These are phyloP conservation scores for Eupsilia transversa DNA, from an alignment of 2,888 invertebrate species.

Conservation along the genomic window DNA sequence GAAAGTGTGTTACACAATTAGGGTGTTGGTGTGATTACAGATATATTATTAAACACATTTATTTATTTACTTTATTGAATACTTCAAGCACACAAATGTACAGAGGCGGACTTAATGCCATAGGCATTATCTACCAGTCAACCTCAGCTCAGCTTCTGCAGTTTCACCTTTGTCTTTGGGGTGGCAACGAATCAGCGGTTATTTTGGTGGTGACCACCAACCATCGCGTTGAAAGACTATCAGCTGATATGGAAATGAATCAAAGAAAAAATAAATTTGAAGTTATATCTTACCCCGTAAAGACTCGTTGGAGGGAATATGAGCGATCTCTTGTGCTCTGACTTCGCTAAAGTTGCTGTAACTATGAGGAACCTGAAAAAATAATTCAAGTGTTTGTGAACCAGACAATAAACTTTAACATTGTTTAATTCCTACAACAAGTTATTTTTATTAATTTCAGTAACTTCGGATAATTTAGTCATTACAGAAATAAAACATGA, in stretches of 20 bases:
- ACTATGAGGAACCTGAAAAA: conserved; percentile 72
- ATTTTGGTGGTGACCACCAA: too few relatives aligned
- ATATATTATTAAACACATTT: background rate
- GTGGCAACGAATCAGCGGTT: background rate
- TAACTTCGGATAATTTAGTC: background rate
- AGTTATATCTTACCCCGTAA: conserved; percentile 82
- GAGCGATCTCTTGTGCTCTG: conserved; percentile 81
- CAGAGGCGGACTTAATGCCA: too few relatives aligned
- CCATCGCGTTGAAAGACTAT: background rate
- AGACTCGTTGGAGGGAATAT: conserved; percentile 87
- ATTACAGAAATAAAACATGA: background rate
- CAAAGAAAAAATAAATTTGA: background rate
- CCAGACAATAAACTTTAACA: background rate
- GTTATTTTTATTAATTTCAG: background rate
- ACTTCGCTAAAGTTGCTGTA: conserved; percentile 66
- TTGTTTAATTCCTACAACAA: background rate
- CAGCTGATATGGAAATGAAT: background rate
- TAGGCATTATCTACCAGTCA: too few relatives aligned
- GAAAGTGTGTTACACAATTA: too few relatives aligned
- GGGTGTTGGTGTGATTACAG: background rate
- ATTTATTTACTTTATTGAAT: too few relatives aligned
- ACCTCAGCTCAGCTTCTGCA: too few relatives aligned
- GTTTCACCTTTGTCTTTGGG: background rate
- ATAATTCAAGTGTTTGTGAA: background rate
- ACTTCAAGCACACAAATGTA: too few relatives aligned